Evolutionary conservation across 2,113 vertebrate genomes (phyloP), one percentile per base, ranked within the genome.

Genomic region (Takifugu flavidus): DNA sequence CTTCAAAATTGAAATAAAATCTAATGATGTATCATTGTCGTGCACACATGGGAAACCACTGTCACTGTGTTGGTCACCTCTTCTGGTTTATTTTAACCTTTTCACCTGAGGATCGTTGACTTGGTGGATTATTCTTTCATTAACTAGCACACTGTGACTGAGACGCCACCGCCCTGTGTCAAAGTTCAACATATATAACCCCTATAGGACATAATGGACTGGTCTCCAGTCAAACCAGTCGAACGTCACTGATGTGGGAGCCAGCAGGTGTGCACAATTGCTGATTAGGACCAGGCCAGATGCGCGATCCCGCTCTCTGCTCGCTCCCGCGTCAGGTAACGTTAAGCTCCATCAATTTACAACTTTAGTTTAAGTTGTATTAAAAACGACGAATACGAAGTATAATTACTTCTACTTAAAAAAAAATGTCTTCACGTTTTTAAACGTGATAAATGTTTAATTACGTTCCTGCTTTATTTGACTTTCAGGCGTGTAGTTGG

Each of bases 141-240:
- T 13, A 14, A 26, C 20, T 56, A 14, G 3, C 10, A 20, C 28
- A 8, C 39, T 6, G 8, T 8, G 0, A 11, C 12, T 10, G 7
- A 29, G n/a, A 65, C 26, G 54, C 65, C 61, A 51, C 27, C 43
- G 3, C 0, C 3, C 1, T 4, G 46, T 15, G 27, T 56, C 72
- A 76, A 76, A 78, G 70, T 72, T 67, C 77, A 70, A 3, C 6
- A 20, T 49, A 64, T 4, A 46, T 15, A 2, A 15, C 20, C 20
- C 20, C 20, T 10, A 10, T 6, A 39, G 34, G 7, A 11, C 34
- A 20, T 20, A 20, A 20, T 20, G 34, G 5, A 39, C 34, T 11
- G 34, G 8, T 39, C 12, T 59, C 13, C 15, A 8, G 31, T 13
- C 5, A 6, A 42, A 46, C 0, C 34, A 4, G 27, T 2, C 7